Base-by-base conservation (phyloP, 2,113 vertebrate genomes). In the Lamprologus sp. region DNA sequence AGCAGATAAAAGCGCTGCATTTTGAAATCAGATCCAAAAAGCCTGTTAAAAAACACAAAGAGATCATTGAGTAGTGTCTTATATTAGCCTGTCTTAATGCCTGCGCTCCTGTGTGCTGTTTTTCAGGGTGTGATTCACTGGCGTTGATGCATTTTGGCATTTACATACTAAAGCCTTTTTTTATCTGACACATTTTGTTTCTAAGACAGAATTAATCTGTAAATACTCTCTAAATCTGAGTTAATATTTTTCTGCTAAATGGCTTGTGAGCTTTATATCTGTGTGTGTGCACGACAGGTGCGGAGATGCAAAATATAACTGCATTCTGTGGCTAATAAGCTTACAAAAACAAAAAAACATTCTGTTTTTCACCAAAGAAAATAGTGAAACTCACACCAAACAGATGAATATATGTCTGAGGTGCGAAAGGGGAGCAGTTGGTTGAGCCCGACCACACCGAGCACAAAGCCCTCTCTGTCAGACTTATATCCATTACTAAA, bases 401-500 rank as follows among this genome's bases (percentile, higher is more conserved):
- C 56, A 31, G 19, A 73, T 88, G 84, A 75, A 63, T 70, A 10
- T 87, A 73, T 14, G 77, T 92, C 83, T 53, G 84, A 90, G 63
- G 79, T 84, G 84, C 53, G 85, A 89, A 55, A 40, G 77, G 47
- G 45, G 84, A 87, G 88, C 92, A 86, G 91, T 92, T 85, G 92
- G 87, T 90, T 21, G 90, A 84, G 79, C 84, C 35, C 40, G 10
- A 21, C 81, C 84, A 79, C 84, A 85, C 7, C 79, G 15, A 80
- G 92, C 84, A 95, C 92, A 94, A 94, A 95, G 92, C 87, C 85
- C 68, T 63, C 92, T 85, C 91, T 92, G 89, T 93, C 87, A 90
- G 89, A 93, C 89, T 86, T 88, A 90, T 84, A 92, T 88, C 91
- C 94, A 87, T 95, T 82, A 90, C 92, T 91, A 90, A 95, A 94